Evolutionary conservation across 2,113 vertebrate species (phyloP), one percentile per base, ranked within the genome.

Genomic region (Indri indri): DNA sequence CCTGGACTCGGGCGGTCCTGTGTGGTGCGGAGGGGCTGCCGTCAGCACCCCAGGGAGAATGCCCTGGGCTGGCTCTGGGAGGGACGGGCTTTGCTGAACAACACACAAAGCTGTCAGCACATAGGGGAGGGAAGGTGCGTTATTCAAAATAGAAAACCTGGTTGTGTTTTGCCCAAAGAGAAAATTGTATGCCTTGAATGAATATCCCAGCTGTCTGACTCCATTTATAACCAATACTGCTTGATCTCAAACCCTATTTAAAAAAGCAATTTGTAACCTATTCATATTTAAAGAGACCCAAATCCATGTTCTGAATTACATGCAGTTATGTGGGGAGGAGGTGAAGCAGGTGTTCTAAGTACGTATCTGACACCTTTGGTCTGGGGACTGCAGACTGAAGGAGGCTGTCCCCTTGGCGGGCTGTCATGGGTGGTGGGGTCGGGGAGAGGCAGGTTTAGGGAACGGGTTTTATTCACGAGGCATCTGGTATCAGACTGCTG

Each of bases 1-100:
- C 13, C 45, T 25, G 20, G 18, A 54, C 13, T 76, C 14, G 2
- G 2, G 7, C 5, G 1, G 25, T 25, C 4, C 54, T 12, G 0
- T 8, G 23, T 9, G 18, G 30, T 6, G 3, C 18, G 13, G 47
- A 16, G 42, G 16, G 20, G 25, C 5, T 57, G n/a, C 8, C 0
- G 0, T 61, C 20, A 47, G 82, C 22, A 37, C 45, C 34, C 1
- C 2, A 32, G 59, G 27, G 3, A 6, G 37, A 59, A 27, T 40
- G 34, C 18, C 14, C 45, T 8, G 66, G 76, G 74, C 4, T 8
- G 10, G 54, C 23, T 18, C 66, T 10, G 27, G 37, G 47, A 0
- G 1, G 18, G 40, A 57, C 4, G 13, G 59, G 16, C 9, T 50
- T 18, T 23, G 30, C 37, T 18, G 70, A 13, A 50, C n/a, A 6